Evolutionary conservation across 2,113 vertebrate genomes (phyloP).

Genomic region (Stigmatopora nigra): DNA sequence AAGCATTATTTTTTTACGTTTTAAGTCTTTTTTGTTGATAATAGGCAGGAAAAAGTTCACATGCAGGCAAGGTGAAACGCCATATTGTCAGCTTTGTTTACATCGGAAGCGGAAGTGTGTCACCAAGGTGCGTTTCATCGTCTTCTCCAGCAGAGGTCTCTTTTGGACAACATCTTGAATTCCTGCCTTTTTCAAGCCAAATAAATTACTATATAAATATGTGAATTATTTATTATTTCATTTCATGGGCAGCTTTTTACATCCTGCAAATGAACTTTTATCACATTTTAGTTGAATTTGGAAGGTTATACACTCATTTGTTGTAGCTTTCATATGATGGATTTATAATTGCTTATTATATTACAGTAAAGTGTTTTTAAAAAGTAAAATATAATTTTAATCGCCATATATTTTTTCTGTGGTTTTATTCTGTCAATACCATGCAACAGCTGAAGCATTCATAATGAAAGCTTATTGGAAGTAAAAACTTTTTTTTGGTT

Average conservation of each 20-base stretch:
- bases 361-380: background rate
- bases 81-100: constrained; percentile 45
- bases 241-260: background rate
- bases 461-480: background rate
- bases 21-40: rapidly evolving
- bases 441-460: too few species aligned
- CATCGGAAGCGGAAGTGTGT: constrained; percentile 48
- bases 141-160: constrained; percentile 35
- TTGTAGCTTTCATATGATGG: background rate
- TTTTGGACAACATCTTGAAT: constrained; percentile 4
- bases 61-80: background rate
- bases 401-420: background rate
- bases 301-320: background rate
- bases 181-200: background rate
- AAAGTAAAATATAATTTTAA: background rate
- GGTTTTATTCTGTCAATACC: background rate
- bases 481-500: background rate
- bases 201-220: background rate
- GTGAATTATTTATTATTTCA: background rate
- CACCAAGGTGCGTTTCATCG: too few species aligned
- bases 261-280: background rate
- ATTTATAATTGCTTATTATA: background rate
- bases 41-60: background rate
- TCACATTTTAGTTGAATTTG: background rate
- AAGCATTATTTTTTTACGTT: too few species aligned